Conservation (phyloP, 2,797 vertebrate species). For the Aphelocoma californica region DNA sequence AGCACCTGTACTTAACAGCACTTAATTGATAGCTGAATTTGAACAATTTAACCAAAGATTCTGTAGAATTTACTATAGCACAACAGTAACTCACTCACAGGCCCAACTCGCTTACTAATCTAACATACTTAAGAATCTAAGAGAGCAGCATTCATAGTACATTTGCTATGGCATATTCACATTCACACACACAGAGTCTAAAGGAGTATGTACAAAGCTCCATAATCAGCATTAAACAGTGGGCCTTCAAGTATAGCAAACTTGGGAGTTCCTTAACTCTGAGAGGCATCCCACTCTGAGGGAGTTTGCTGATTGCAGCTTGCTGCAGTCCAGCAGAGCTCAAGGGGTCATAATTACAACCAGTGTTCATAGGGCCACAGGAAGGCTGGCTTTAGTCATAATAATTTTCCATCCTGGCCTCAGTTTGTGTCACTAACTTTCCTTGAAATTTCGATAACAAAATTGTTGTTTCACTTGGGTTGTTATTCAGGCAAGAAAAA, state of each 20-base stretch:
- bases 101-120: not conserved
- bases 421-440: not conserved
- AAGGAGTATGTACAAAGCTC: not conserved
- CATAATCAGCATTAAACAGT: fast-evolving
- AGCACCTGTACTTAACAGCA: not conserved
- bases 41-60: not conserved
- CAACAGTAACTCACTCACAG: not conserved
- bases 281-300: not conserved
- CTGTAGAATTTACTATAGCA: not conserved
- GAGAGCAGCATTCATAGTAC: too few relatives aligned
- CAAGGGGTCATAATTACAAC: not conserved
- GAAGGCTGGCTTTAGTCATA: not conserved
- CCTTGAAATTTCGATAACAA: not conserved
- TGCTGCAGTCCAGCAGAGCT: not conserved
- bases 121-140: not conserved
- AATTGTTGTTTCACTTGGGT: not conserved
- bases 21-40: not conserved
- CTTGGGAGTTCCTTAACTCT: not conserved
- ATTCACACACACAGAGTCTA: not conserved
- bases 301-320: not conserved
- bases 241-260: fast-evolving
- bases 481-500: not conserved
- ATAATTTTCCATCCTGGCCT: not conserved
- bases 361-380: not conserved
- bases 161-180: not conserved